A percentile compares a stretch with the other conserved stretches of the same genome.
Conservation (phyloP, 2,888 invertebrate species). For the Drosophila nr. perissopoda region DNA sequence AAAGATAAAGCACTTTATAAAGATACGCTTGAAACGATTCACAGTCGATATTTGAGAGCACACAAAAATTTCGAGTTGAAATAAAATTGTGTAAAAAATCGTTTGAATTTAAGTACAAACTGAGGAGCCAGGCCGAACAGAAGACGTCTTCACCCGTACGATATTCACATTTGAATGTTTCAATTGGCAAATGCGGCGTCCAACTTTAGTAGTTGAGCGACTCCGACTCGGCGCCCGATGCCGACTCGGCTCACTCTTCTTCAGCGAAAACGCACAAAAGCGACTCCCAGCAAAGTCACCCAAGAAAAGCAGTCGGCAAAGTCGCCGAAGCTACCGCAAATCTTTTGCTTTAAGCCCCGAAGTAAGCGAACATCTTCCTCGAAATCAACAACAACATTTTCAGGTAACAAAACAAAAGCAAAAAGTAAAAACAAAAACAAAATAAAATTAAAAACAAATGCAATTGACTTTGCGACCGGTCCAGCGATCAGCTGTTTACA, state of each 20-base stretch:
- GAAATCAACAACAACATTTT: slow-evolving; percentile 48
- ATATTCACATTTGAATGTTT: slow-evolving; percentile 85
- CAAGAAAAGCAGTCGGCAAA: slow-evolving; percentile 54
- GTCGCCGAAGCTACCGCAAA: slow-evolving; percentile 52
- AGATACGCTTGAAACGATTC: slow-evolving; percentile 21
- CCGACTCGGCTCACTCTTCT: slow-evolving; percentile 50
- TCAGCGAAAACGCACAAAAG: slow-evolving; percentile 57
- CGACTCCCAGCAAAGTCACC: slow-evolving; percentile 46
- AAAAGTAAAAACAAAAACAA: slow-evolving; percentile 16
- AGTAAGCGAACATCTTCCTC: slow-evolving; percentile 68
- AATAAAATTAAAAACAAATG: slow-evolving; percentile 19
- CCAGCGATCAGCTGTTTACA: slow-evolving; percentile 60
- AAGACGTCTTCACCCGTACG: slow-evolving; percentile 85
- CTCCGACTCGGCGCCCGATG: slow-evolving; percentile 58
- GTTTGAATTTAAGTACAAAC: slow-evolving; percentile 37
- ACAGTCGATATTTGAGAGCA: slow-evolving; percentile 20
- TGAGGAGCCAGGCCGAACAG: slow-evolving; percentile 73
- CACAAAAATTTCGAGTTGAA: slow-evolving; percentile 27
- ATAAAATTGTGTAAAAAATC: slow-evolving; percentile 14
- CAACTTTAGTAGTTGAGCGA: slow-evolving; percentile 83
- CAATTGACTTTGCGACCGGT: slow-evolving; percentile 65
- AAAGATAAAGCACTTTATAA: slow-evolving; percentile 15
- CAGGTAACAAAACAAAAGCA: slow-evolving; percentile 39
- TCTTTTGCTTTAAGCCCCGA: slow-evolving; percentile 58
- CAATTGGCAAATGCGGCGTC: slow-evolving; percentile 84